These are phyloP conservation scores for Agapornis roseicollis DNA, from an alignment of 2,113 vertebrate genomes.

Conservation along the genomic window DNA sequence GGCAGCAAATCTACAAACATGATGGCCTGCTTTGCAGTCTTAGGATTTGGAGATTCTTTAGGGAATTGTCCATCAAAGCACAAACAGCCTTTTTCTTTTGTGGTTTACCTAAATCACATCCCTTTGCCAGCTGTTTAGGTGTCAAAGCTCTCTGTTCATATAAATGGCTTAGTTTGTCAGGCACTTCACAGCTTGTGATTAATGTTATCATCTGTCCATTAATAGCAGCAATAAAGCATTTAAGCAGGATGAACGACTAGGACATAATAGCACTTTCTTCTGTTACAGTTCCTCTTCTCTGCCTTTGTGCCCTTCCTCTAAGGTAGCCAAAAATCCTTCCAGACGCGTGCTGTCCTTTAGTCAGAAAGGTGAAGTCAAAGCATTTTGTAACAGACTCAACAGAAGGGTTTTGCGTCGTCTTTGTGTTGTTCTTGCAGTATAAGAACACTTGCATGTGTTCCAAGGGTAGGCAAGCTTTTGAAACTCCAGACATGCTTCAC, in stretches of 20 bases:
- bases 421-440: neutral
- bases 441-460: neutral
- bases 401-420: neutral
- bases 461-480: neutral
- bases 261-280: neutral
- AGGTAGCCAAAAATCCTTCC: neutral
- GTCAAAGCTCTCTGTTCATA: neutral
- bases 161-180: neutral
- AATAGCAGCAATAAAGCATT: neutral
- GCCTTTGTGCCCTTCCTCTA: neutral
- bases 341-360: neutral
- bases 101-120: neutral
- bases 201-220: slow-evolving; percentile 17
- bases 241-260: neutral
- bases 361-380: neutral
- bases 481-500: neutral
- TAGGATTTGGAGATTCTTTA: neutral
- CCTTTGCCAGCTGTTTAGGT: neutral
- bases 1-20: neutral
- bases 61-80: neutral
- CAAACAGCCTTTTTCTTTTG: neutral
- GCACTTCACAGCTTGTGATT: neutral
- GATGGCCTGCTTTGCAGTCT: neutral
- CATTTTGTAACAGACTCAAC: neutral
- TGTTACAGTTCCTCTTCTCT: neutral